Conservation (phyloP, 1,140 invertebrate species). For the Colletes gigas region DNA sequence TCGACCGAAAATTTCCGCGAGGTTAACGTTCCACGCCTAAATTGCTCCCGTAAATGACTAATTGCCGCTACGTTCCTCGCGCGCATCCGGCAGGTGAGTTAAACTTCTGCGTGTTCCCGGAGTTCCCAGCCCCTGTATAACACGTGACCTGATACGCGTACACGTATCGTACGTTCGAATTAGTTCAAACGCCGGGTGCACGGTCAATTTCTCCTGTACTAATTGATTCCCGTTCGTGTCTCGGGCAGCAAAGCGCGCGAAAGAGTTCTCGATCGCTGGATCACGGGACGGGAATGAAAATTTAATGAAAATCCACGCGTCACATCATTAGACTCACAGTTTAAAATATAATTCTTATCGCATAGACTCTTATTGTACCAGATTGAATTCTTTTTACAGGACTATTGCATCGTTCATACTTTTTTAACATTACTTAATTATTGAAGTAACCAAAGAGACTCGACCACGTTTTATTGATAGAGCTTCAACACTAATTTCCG, state of each 20-base stretch:
- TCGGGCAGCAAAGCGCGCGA: background rate
- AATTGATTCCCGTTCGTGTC: background rate
- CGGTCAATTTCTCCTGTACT: background rate
- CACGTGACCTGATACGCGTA: background rate
- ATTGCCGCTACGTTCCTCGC: slow-evolving; percentile 3
- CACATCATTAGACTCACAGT: background rate
- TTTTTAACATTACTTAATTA: no score
- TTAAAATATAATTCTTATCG: no score
- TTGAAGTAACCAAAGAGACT: no score
- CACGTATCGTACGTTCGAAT: background rate
- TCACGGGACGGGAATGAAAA: no score
- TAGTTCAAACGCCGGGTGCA: slow-evolving; percentile 8
- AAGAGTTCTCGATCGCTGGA: no score
- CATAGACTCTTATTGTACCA: no score
- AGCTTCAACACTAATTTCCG: no score
- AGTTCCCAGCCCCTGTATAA: background rate
- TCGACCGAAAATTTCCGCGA: background rate
- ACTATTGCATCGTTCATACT: no score
- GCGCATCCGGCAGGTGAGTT: background rate
- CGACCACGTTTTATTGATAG: no score
- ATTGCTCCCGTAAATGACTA: slow-evolving; percentile 2
- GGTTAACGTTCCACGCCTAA: background rate
- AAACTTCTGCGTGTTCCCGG: background rate
- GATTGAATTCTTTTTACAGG: no score
- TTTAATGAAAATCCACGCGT: no score